These are phyloP conservation scores for Drosophila nr. perissopoda DNA, from an alignment of 2,888 invertebrate species.

Conservation along the genomic window DNA sequence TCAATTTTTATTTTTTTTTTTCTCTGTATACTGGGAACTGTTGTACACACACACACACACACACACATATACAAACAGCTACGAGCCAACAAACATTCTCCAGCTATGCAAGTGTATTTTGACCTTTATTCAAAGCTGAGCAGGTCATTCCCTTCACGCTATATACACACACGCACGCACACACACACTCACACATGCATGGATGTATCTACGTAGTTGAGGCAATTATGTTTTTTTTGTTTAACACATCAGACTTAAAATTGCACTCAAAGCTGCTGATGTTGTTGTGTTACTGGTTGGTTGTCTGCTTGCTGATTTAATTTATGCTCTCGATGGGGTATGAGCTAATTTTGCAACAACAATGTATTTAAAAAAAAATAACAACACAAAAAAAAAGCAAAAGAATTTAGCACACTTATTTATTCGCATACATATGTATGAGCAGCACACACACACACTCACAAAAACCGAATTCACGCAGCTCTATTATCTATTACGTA, in stretches of 20 bases:
- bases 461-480: constrained; percentile 33
- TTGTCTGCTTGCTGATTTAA: constrained; percentile 41
- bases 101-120: constrained; percentile 41
- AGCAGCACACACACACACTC: constrained; percentile 27
- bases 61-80: neutral
- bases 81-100: constrained; percentile 13
- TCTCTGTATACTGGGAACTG: constrained; percentile 30
- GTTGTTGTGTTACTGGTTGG: constrained; percentile 10
- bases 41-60: constrained; percentile 13
- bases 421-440: constrained; percentile 50
- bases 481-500: constrained; percentile 81
- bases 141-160: constrained; percentile 56
- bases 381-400: constrained; percentile 53
- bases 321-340: constrained; percentile 42
- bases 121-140: constrained; percentile 52
- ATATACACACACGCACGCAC: constrained; percentile 8
- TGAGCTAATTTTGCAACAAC: constrained; percentile 54
- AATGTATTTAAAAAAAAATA: constrained; percentile 15
- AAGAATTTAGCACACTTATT: constrained; percentile 58
- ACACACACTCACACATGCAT: constrained; percentile 1
- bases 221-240: constrained; percentile 38
- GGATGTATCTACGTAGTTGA: constrained; percentile 11
- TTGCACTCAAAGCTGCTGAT: constrained; percentile 31
- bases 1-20: neutral
- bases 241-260: constrained; percentile 33